Conservation (phyloP, 2,888 invertebrate genomes). For the Torymus auratus region DNA sequence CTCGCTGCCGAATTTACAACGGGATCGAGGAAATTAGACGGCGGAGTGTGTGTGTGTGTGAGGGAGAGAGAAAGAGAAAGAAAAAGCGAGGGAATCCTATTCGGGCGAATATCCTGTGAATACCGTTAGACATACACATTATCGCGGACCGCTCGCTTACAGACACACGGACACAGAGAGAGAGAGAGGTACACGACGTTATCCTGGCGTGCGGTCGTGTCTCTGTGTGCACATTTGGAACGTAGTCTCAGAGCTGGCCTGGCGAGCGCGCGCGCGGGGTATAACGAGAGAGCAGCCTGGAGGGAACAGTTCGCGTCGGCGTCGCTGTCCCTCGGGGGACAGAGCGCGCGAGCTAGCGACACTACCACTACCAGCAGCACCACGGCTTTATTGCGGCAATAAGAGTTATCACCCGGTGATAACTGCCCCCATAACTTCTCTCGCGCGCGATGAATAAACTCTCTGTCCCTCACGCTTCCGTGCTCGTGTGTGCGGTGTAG, state of each 20-base stretch:
- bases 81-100: constrained; percentile 1
- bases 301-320: constrained; percentile 59
- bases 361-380: constrained; percentile 37
- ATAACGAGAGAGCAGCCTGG: constrained; percentile 57
- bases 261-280: constrained; percentile 33
- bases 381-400: constrained; percentile 69
- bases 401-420: constrained; percentile 71
- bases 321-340: constrained; percentile 55
- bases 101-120: constrained; percentile 11
- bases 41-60: background rate
- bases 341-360: too few relatives aligned
- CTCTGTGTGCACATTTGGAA: constrained; percentile 45
- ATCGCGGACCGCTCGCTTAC: constrained; percentile 21
- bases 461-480: constrained; percentile 25
- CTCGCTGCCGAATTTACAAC: background rate
- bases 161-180: background rate
- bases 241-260: constrained; percentile 14
- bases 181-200: too few relatives aligned
- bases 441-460: constrained; percentile 50
- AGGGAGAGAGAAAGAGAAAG: background rate
- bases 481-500: background rate
- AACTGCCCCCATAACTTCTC: constrained; percentile 66
- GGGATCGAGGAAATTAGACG: background rate
- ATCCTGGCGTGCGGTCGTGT: too few relatives aligned
- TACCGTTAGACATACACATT: constrained; percentile 32